Percentiles rank a stretch among this genome's conserved stretches.
These are phyloP conservation scores for Bembecia ichneumoniformis DNA, from an alignment of 2,888 invertebrate genomes.

Conservation along the genomic window DNA sequence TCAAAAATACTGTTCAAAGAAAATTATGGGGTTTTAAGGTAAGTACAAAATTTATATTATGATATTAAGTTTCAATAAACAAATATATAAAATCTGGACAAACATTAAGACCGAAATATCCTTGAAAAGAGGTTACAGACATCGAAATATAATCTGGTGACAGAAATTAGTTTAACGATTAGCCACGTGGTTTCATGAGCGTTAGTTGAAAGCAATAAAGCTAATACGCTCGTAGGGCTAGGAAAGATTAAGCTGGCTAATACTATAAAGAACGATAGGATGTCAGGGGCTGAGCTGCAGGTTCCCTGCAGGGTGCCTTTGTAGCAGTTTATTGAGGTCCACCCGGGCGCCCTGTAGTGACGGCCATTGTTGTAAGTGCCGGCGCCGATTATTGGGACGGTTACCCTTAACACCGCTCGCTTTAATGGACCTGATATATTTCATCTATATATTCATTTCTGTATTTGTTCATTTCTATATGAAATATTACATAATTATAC, in stretches of 20 bases:
- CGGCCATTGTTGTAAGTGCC: constrained; percentile 22
- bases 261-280: constrained; percentile 35
- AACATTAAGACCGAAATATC: no score
- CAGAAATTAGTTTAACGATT: no score
- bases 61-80: no score
- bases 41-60: no score
- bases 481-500: no score
- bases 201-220: constrained; percentile 42
- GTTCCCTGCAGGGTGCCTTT: constrained; percentile 40
- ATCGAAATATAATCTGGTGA: no score
- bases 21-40: no score
- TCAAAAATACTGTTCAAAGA: no score
- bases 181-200: no score
- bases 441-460: constrained; percentile 19
- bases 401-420: constrained; percentile 20
- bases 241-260: constrained; percentile 47
- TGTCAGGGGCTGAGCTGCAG: constrained; percentile 7
- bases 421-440: constrained; percentile 30
- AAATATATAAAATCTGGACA: no score
- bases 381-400: constrained; percentile 10
- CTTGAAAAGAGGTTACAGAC: no score
- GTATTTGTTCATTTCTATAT: no score
- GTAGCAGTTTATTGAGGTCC: constrained; percentile 59
- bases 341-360: constrained; percentile 1
- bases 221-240: constrained; percentile 31